phyloP scores from a whole-genome alignment of 2,797 vertebrate genomes.

The Aythya fuligula region DNA sequence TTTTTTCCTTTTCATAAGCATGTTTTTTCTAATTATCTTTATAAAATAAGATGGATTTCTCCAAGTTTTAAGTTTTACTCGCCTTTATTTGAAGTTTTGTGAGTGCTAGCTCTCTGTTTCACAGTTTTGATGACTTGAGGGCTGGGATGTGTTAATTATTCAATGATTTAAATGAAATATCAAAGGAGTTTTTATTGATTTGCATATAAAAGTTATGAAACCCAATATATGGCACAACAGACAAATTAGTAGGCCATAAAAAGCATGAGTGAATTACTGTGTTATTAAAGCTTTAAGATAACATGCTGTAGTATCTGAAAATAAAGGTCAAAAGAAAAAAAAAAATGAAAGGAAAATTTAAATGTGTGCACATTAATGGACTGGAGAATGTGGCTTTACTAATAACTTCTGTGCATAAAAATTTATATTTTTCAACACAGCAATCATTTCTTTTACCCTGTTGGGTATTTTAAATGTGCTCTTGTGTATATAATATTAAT shows the following conservation, averaged over 20 bases:
- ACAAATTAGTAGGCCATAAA: constrained; percentile 73
- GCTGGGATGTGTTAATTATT: constrained; percentile 65
- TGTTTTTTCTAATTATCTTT: not conserved
- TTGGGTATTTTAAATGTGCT: constrained; percentile 75
- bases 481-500: constrained; percentile 76
- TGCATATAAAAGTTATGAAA: constrained; percentile 75
- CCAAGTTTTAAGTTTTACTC: not conserved
- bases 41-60: not conserved
- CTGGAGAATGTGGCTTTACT: constrained; percentile 62
- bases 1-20: not conserved
- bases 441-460: constrained; percentile 68
- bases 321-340: constrained; percentile 77
- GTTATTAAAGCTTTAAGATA: constrained; percentile 74
- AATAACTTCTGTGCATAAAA: constrained; percentile 73
- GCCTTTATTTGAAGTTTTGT: constrained; percentile 14
- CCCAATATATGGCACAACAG: constrained; percentile 46
- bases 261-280: constrained; percentile 61
- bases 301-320: constrained; percentile 66
- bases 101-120: not conserved
- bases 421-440: constrained; percentile 69
- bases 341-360: constrained; percentile 41
- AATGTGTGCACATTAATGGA: constrained; percentile 67
- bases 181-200: constrained; percentile 72
- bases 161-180: constrained; percentile 73
- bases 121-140: not conserved